These are phyloP conservation scores for Glaucopsyche alexis DNA, from an alignment of 2,888 invertebrate species.

Conservation along the genomic window DNA sequence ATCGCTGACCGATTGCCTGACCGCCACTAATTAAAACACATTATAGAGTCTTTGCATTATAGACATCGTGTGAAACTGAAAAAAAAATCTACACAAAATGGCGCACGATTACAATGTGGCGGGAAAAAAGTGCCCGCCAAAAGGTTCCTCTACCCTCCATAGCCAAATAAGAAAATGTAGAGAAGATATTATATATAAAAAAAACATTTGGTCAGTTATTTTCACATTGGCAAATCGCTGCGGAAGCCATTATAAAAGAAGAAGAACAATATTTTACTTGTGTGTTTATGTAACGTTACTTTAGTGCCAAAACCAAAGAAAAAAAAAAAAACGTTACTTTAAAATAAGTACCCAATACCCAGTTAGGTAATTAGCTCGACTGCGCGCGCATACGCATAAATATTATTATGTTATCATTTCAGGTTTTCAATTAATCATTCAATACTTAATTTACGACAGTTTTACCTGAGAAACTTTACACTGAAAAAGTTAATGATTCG, in stretches of 20 bases:
- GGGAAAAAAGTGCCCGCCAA: background rate
- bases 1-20: constrained; percentile 14
- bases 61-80: constrained; percentile 8
- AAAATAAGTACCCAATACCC: too few species aligned
- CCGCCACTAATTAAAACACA: constrained; percentile 16
- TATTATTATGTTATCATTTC: background rate
- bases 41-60: too few species aligned
- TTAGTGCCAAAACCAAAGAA: too few species aligned
- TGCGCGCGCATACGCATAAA: too few species aligned
- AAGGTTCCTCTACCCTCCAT: too few species aligned
- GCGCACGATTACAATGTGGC: background rate
- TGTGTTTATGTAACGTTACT: too few species aligned
- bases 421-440: background rate
- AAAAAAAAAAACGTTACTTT: too few species aligned
- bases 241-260: too few species aligned
- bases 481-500: background rate
- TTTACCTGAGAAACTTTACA: background rate
- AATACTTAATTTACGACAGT: background rate
- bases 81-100: background rate
- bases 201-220: too few species aligned
- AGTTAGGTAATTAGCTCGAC: too few species aligned
- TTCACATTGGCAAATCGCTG: too few species aligned
- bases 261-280: too few species aligned
- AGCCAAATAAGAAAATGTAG: background rate
- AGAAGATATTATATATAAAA: background rate